Evolutionary conservation across 2,888 invertebrate genomes (phyloP).

Genomic region (Hecatera dysodea): DNA sequence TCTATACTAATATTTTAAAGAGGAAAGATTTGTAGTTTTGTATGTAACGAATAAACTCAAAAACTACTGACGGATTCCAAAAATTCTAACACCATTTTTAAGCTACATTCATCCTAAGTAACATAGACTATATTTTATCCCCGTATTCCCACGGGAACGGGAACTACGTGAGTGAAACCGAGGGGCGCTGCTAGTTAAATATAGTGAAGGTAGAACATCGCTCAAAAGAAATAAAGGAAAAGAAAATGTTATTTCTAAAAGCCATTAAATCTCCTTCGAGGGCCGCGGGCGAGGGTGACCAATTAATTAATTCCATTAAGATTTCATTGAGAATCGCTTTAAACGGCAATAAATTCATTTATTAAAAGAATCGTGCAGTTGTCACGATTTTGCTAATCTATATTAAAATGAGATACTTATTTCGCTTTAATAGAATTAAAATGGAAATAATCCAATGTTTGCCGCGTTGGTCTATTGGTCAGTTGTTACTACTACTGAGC

Average conservation of each 20-base stretch:
- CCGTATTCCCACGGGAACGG: too few relatives aligned
- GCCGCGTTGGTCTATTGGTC: not conserved
- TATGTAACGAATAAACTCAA: too few relatives aligned
- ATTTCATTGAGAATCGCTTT: conserved; percentile 24
- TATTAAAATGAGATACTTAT: not conserved
- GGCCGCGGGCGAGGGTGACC: conserved; percentile 2
- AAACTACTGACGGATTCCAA: too few relatives aligned
- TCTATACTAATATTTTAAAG: too few relatives aligned
- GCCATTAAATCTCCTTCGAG: conserved; percentile 26
- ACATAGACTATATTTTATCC: too few relatives aligned
- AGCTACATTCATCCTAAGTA: too few relatives aligned
- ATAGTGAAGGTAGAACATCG: not conserved
- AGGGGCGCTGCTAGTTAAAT: too few relatives aligned
- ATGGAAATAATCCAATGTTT: not conserved
- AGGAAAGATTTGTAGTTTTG: too few relatives aligned
- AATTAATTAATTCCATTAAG: conserved; percentile 31
- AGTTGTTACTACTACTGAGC: not conserved
- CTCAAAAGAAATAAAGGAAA: conserved; percentile 9
- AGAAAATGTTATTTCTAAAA: conserved; percentile 1
- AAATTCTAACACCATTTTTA: too few relatives aligned
- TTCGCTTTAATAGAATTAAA: not conserved
- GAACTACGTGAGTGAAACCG: too few relatives aligned
- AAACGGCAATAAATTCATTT: conserved; percentile 28
- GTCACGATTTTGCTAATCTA: conserved; percentile 10
- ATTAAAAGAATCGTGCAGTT: conserved; percentile 24